These are phyloP conservation scores for Sipha flava DNA, from an alignment of 1,140 invertebrate species.

Conservation along the genomic window DNA sequence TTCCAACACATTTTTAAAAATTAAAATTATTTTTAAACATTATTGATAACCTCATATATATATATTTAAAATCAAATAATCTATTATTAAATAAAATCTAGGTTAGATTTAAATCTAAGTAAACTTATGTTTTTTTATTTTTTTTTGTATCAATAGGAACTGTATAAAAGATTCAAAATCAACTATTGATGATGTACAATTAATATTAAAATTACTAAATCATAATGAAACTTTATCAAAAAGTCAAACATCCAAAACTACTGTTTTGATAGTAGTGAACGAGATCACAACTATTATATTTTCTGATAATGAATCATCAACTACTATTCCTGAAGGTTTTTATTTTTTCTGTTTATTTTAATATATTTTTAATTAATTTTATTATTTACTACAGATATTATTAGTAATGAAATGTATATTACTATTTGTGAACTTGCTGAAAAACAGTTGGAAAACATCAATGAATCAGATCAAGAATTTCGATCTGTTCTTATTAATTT, in stretches of 20 bases:
- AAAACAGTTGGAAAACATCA: constrained; percentile 6
- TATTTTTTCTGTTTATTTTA: background rate
- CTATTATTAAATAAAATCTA: too few species aligned
- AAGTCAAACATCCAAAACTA: constrained; percentile 2
- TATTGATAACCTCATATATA: too few species aligned
- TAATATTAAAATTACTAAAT: constrained; percentile 16
- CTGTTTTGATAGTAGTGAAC: constrained; percentile 4
- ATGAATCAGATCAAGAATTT: background rate
- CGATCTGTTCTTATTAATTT: background rate
- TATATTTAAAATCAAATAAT: too few species aligned
- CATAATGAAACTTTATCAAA: background rate
- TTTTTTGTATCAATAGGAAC: background rate
- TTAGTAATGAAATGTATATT: background rate
- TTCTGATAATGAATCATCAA: background rate
- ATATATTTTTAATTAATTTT: background rate
- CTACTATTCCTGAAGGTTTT: background rate
- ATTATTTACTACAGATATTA: background rate
- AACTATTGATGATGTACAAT: background rate
- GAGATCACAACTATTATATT: background rate
- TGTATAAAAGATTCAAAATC: background rate
- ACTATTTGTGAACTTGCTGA: constrained; percentile 4
- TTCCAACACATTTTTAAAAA: too few species aligned
- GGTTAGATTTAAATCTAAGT: too few species aligned
- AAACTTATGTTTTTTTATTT: background rate
- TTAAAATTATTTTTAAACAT: too few species aligned